Conservation (phyloP, 2,888 invertebrate species). For the Galeruca laticollis region DNA sequence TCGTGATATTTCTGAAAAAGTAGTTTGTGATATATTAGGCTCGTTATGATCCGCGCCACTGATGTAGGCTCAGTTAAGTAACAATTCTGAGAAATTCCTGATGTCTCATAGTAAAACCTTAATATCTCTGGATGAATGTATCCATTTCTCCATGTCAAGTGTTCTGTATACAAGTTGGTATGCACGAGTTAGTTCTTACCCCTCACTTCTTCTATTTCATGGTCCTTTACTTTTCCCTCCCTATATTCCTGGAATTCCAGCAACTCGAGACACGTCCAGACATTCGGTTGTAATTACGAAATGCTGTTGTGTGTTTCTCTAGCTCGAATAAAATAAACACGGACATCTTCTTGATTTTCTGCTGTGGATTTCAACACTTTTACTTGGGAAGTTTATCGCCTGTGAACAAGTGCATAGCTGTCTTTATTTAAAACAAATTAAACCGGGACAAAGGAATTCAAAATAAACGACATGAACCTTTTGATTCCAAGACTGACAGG, state of each 20-base stretch:
- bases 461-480: background rate
- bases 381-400: slow-evolving; percentile 24
- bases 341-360: slow-evolving; percentile 43
- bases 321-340: slow-evolving; percentile 60
- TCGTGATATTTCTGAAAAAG: too few species aligned
- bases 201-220: slow-evolving; percentile 53
- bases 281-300: slow-evolving; percentile 63
- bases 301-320: slow-evolving; percentile 60
- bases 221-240: slow-evolving; percentile 30
- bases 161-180: slow-evolving; percentile 53
- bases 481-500: background rate
- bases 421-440: slow-evolving; percentile 19
- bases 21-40: background rate
- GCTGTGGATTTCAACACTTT: slow-evolving; percentile 32
- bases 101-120: slow-evolving; percentile 60
- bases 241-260: slow-evolving; percentile 58
- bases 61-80: slow-evolving; percentile 51
- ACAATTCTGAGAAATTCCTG: slow-evolving; percentile 60
- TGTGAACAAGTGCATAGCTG: slow-evolving; percentile 18
- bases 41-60: slow-evolving; percentile 24
- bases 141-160: slow-evolving; percentile 62
- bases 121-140: slow-evolving; percentile 63
- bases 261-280: slow-evolving; percentile 64
- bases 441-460: slow-evolving; percentile 1
- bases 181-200: slow-evolving; percentile 59